phyloP scores from a whole-genome alignment of 1,140 invertebrate species.

The Apis cerana region DNA sequence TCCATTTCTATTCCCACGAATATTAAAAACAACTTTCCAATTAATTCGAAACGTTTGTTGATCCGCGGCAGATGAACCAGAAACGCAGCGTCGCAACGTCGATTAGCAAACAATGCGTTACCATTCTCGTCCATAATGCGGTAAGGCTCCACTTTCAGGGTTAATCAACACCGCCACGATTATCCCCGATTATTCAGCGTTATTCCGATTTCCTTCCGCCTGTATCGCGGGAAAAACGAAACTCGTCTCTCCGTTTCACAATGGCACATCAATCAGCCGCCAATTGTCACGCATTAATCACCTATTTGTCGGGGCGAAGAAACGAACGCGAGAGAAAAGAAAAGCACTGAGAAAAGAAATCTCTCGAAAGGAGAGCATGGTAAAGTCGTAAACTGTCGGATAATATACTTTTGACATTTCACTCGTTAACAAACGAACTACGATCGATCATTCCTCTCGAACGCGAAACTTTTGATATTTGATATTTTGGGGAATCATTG shows the following conservation, averaged over 20 bases:
- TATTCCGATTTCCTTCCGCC: background rate
- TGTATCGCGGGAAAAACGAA: background rate
- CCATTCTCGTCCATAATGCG: background rate
- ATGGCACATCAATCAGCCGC: slow-evolving; percentile 14
- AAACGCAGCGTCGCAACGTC: background rate
- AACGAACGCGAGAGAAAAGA: too few species aligned
- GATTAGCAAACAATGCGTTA: slow-evolving; percentile 31
- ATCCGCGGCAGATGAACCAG: background rate
- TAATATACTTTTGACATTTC: slow-evolving; percentile 27
- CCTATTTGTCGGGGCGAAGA: slow-evolving; percentile 5
- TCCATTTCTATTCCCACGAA: slow-evolving; percentile 5
- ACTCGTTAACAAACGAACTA: slow-evolving; percentile 5
- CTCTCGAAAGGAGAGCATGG: background rate
- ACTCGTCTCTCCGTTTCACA: slow-evolving; percentile 18
- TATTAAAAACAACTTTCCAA: slow-evolving; percentile 24
- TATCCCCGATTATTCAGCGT: background rate
- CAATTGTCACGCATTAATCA: background rate
- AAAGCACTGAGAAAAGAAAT: background rate
- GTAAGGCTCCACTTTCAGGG: background rate
- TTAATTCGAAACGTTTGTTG: slow-evolving; percentile 4
- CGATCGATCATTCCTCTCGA: background rate
- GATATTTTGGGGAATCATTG: background rate
- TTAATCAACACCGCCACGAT: background rate
- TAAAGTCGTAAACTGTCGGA: background rate
- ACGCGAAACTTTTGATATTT: background rate